These are phyloP conservation scores for Pygocentrus nattereri DNA, from an alignment of 2,797 vertebrate genomes.

Conservation along the genomic window DNA sequence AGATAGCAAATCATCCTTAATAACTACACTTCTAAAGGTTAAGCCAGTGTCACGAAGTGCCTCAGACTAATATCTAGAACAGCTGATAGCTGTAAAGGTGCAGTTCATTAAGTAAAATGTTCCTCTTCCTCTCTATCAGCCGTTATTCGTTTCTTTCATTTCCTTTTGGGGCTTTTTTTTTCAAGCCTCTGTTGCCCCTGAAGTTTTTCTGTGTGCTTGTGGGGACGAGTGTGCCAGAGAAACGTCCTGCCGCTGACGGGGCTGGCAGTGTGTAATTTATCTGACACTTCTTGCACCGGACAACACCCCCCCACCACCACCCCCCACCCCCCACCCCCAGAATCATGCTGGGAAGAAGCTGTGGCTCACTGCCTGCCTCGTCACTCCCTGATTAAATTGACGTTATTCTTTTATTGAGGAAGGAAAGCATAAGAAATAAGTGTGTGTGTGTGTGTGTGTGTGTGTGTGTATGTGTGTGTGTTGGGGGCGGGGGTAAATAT, in stretches of 20 bases:
- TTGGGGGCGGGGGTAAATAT: too few species aligned
- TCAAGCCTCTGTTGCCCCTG: background rate
- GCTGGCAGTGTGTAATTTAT: slow-evolving; percentile 31
- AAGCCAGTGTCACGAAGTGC: too few species aligned
- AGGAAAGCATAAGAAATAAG: background rate
- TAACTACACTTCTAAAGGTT: too few species aligned
- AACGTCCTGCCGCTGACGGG: slow-evolving; percentile 17
- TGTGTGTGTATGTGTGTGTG: too few species aligned
- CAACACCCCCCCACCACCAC: background rate
- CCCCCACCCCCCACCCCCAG: background rate
- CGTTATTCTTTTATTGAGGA: slow-evolving; percentile 38
- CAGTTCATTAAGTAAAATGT: background rate
- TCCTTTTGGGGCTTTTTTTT: background rate
- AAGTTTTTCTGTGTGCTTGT: slow-evolving; percentile 4
- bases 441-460: too few species aligned
- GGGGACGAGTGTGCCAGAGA: background rate
- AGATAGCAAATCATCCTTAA: too few species aligned
- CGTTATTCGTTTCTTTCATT: background rate
- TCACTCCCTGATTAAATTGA: slow-evolving; percentile 45
- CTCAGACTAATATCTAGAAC: too few species aligned
- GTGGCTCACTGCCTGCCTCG: slow-evolving; percentile 26
- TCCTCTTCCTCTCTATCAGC: too few species aligned
- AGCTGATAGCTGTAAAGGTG: background rate
- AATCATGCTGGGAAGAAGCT: slow-evolving; percentile 2
- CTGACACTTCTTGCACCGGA: slow-evolving; percentile 20